Evolutionary conservation across 2,113 vertebrate genomes (phyloP).

Genomic region (Sturnus vulgaris): DNA sequence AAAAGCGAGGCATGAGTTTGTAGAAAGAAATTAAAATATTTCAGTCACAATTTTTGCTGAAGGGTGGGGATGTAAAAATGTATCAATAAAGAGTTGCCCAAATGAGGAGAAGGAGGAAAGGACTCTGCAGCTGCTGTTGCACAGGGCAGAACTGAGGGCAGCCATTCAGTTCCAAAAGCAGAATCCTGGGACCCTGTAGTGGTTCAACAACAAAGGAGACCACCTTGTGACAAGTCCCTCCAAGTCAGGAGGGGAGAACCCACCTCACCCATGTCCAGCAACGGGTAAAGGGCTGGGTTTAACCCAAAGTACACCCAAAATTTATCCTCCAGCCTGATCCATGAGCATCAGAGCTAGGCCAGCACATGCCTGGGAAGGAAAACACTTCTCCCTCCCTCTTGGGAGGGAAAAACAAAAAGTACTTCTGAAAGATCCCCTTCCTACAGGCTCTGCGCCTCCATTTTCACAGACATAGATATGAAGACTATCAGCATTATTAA

Average conservation of each 20-base stretch:
- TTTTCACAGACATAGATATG: not conserved
- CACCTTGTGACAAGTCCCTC: too few species aligned
- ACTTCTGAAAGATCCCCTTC: not conserved
- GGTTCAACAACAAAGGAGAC: accelerated
- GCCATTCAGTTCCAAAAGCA: not conserved
- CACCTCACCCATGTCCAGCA: accelerated
- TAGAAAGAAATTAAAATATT: not conserved
- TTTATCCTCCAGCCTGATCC: not conserved
- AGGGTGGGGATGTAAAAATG: not conserved
- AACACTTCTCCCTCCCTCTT: not conserved
- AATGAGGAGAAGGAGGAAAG: not conserved
- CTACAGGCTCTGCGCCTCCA: accelerated
- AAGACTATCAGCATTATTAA: not conserved
- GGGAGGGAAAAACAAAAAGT: not conserved
- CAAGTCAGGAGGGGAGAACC: accelerated
- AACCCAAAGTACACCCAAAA: not conserved
- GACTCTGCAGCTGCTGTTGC: not conserved
- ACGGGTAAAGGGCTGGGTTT: not conserved
- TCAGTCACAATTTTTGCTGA: not conserved
- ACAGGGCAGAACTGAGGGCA: not conserved
- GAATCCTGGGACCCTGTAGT: not conserved
- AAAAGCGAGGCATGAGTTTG: not conserved
- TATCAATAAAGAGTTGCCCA: not conserved
- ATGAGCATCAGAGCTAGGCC: not conserved
- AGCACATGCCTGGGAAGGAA: accelerated